Base-by-base conservation (phyloP, 2,888 invertebrate genomes). In the Acrocyrtus sp. region DNA sequence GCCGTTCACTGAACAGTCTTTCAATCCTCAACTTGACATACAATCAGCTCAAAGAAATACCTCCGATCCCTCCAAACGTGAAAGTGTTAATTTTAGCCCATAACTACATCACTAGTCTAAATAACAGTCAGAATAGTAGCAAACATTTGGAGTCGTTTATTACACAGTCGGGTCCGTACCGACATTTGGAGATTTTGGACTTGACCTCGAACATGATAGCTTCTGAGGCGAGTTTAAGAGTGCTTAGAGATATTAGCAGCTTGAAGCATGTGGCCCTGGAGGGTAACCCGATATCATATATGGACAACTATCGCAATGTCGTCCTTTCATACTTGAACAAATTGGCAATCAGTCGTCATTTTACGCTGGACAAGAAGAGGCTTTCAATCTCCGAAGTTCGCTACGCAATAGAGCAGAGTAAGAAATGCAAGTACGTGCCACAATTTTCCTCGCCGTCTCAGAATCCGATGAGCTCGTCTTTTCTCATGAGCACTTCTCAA, bases 251-350 rank as follows among this genome's bases (percentile, higher is more conserved):
- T 48, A 70, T 81, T 12, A 63, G 66, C n/a, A 58, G 47, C 17
- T 66, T 81, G 15, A 80, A 78, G 24, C 79, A 69, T 56, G 22
- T 80, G 22, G 47, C 67, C 10, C 58, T 80, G 0, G 53, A 67
- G 12, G 81, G 79, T n/a, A 81, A 81, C 61, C 80, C 81, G 2
- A 54, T 81, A 3, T 70, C 77, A 0, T 81, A 75, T 61, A 61
- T 68, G 26, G 76, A 75, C 8, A 74, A 69, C 17, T 81, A 80
- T 51, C 72, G 81, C 1, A 74, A 65, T 15, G 61, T 66, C 3
- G 78, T 79, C 0, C 68, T 74, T 12, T 70, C 66, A 5, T 72
- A 77, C 57, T 61, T 81, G 4, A 77, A 70, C 66, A 69, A 78
- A 24, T 29, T 68, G 27, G 77, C 72, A 24, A 69, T 79, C 6